Conservation (phyloP, 2,888 invertebrate species). For the Meiosimyza decipiens region DNA sequence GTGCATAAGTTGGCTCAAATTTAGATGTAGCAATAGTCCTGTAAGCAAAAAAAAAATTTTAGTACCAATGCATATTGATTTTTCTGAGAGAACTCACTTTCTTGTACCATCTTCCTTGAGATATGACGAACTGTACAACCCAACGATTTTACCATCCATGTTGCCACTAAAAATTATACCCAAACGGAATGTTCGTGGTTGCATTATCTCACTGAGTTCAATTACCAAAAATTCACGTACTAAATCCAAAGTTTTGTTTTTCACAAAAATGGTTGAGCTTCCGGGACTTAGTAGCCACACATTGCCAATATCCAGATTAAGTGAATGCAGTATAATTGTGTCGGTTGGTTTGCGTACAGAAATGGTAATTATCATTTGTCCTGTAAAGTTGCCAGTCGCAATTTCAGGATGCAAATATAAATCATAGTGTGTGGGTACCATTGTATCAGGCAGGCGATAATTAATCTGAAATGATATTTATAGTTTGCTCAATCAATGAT, state of each 20-base stretch:
- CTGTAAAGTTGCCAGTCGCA: slow-evolving; percentile 70
- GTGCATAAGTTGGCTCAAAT: slow-evolving; percentile 94
- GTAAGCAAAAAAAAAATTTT: slow-evolving; percentile 55
- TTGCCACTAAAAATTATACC: slow-evolving; percentile 71
- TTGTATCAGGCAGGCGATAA: slow-evolving; percentile 70
- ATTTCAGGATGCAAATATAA: slow-evolving; percentile 76
- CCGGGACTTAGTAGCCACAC: slow-evolving; percentile 46
- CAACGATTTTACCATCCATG: slow-evolving; percentile 77
- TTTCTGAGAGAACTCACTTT: slow-evolving; percentile 42
- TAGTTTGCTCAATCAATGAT: not conserved
- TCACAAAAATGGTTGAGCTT: slow-evolving; percentile 49
- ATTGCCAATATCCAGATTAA: slow-evolving; percentile 68
- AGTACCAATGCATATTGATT: not conserved
- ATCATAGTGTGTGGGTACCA: slow-evolving; percentile 76
- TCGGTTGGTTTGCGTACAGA: slow-evolving; percentile 66
- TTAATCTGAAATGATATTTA: slow-evolving; percentile 48
- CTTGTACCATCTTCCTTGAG: slow-evolving; percentile 61
- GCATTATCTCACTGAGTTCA: slow-evolving; percentile 51
- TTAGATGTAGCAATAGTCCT: slow-evolving; percentile 90
- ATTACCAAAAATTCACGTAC: slow-evolving; percentile 59
- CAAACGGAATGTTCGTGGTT: slow-evolving; percentile 39
- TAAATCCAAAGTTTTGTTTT: slow-evolving; percentile 47
- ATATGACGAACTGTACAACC: slow-evolving; percentile 79
- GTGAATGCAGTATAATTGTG: slow-evolving; percentile 72
- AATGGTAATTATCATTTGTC: slow-evolving; percentile 70